A percentile compares a stretch with the other conserved stretches of the same genome.
Evolutionary conservation across 2,888 invertebrate genomes (phyloP).

Genomic region (Vesta saturnalis): DNA sequence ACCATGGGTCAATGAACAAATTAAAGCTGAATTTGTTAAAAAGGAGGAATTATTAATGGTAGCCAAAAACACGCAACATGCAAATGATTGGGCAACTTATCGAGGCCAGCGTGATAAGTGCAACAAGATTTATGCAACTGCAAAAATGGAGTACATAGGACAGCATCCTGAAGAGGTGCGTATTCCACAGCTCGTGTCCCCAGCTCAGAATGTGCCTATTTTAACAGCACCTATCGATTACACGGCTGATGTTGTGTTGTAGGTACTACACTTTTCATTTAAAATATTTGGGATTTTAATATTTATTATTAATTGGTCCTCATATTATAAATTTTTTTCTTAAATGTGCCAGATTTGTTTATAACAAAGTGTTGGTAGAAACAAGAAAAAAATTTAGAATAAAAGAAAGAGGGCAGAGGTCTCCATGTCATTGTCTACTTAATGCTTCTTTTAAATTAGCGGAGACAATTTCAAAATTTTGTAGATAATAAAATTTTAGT

Average conservation of each 20-base stretch:
- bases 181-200: slow-evolving; percentile 62
- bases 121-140: slow-evolving; percentile 65
- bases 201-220: slow-evolving; percentile 58
- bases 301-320: slow-evolving; percentile 11
- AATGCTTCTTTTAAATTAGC: slow-evolving; percentile 37
- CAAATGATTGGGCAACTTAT: slow-evolving; percentile 67
- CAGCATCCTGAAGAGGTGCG: slow-evolving; percentile 65
- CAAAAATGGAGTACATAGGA: slow-evolving; percentile 66
- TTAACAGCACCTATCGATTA: slow-evolving; percentile 61
- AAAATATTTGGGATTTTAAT: slow-evolving; percentile 10
- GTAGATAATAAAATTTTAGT: slow-evolving; percentile 40
- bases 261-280: slow-evolving; percentile 52
- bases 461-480: slow-evolving; percentile 36
- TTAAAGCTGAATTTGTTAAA: slow-evolving; percentile 65
- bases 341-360: slow-evolving; percentile 60
- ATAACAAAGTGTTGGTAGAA: slow-evolving; percentile 64
- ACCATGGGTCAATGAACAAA: slow-evolving; percentile 68
- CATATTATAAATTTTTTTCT: slow-evolving; percentile 6
- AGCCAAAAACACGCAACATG: slow-evolving; percentile 63
- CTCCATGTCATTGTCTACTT: slow-evolving; percentile 44
- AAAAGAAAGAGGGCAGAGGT: slow-evolving; percentile 51
- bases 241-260: slow-evolving; percentile 62
- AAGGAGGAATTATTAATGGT: slow-evolving; percentile 66
- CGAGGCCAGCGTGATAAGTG: slow-evolving; percentile 69
- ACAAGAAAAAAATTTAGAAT: slow-evolving; percentile 56